A percentile compares a stretch with the other conserved stretches of the same genome.
phyloP scores from a whole-genome alignment of 2,888 invertebrate genomes.

The Oxystoma pomonae region DNA sequence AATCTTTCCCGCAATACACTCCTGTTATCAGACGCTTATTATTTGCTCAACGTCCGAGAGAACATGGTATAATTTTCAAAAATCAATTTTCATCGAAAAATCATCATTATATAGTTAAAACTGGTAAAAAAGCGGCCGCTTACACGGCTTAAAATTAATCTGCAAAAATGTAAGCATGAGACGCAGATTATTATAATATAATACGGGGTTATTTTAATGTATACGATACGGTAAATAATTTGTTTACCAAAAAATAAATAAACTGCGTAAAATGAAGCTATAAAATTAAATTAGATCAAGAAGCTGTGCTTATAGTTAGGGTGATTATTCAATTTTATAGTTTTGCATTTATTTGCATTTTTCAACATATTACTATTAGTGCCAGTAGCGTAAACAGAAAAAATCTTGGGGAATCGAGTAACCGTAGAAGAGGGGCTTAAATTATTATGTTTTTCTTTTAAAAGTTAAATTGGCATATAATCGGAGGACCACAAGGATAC shows the following conservation, averaged over 20 bases:
- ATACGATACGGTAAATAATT: conserved; percentile 2
- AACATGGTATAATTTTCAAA: neutral
- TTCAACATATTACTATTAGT: too few relatives aligned
- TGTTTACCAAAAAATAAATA: conserved; percentile 22
- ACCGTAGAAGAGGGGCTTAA: too few relatives aligned
- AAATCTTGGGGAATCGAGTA: too few relatives aligned
- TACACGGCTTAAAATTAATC: neutral
- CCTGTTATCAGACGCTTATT: neutral
- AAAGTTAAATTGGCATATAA: too few relatives aligned
- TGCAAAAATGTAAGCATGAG: neutral
- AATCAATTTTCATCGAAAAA: neutral
- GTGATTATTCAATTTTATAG: too few relatives aligned
- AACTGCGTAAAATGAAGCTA: conserved; percentile 24
- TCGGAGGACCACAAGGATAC: too few relatives aligned
- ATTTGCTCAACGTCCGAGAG: neutral
- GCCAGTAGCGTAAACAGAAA: too few relatives aligned
- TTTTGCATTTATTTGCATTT: too few relatives aligned
- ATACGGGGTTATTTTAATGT: neutral
- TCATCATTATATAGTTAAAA: neutral
- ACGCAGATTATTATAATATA: too few relatives aligned
- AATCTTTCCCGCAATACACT: neutral
- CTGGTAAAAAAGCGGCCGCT: neutral
- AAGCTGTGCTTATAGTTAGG: too few relatives aligned
- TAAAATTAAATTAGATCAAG: too few relatives aligned
- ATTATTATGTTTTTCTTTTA: too few relatives aligned